Conservation (phyloP, 1,140 invertebrate genomes). For the Pseudomyrmex pallidus region DNA sequence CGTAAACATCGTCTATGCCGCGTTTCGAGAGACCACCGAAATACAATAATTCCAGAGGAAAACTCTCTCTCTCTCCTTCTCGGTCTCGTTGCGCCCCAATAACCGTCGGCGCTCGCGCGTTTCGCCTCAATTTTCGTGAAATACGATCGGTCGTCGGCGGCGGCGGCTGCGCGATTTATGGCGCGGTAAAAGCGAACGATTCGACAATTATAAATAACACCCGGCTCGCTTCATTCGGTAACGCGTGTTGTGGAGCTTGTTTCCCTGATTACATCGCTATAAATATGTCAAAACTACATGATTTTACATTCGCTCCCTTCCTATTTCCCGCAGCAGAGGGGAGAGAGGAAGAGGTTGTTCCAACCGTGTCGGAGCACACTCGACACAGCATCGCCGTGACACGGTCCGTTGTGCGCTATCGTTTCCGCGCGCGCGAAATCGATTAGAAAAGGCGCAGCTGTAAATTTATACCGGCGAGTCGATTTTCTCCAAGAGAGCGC, state of each 20-base stretch:
- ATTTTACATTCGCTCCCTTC: neutral
- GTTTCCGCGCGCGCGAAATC: neutral
- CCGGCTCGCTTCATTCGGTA: neutral
- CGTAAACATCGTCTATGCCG: neutral
- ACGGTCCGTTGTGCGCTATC: neutral
- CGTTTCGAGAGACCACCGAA: conserved; percentile 7
- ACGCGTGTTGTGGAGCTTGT: neutral
- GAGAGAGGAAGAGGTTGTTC: neutral
- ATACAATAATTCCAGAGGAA: neutral
- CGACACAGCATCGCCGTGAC: neutral
- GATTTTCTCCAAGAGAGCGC: conserved; percentile 7
- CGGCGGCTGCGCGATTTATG: too few relatives aligned
- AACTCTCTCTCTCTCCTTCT: neutral
- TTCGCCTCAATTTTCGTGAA: neutral
- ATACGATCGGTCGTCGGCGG: neutral
- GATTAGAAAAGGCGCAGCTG: conserved; percentile 30
- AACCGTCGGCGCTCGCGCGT: neutral
- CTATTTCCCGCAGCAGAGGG: neutral
- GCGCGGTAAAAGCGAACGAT: neutral
- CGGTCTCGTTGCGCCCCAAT: neutral
- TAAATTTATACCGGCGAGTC: conserved; percentile 14
- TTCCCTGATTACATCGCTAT: conserved; percentile 15
- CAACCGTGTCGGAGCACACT: too few relatives aligned
- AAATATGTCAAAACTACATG: conserved; percentile 16
- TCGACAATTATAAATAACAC: conserved; percentile 17